A percentile compares a stretch with the other conserved stretches of the same genome.
Conservation (phyloP, 2,797 vertebrate genomes). For the Heteromormyrus szaboi region DNA sequence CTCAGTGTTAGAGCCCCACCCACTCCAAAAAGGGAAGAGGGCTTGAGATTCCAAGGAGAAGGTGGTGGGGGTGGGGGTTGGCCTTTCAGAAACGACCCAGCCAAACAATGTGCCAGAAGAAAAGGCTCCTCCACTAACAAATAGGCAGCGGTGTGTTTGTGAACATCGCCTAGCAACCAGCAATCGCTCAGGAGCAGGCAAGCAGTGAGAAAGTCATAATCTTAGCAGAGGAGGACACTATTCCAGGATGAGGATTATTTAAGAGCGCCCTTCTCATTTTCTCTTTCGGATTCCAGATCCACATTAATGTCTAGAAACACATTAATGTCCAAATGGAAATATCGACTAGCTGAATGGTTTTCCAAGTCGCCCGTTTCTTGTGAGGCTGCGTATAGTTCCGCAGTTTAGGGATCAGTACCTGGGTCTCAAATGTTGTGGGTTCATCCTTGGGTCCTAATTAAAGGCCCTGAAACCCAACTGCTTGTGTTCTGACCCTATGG, state of each 20-base stretch:
- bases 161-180: conserved; percentile 28
- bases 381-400: not conserved
- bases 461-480: not conserved
- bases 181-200: conserved; percentile 33
- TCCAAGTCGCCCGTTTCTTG: not conserved
- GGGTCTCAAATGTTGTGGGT: not conserved
- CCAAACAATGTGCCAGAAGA: conserved; percentile 32
- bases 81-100: conserved; percentile 24
- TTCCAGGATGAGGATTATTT: not conserved
- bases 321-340: not conserved
- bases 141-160: conserved; percentile 20
- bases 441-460: not conserved
- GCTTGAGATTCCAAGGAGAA: conserved; percentile 44
- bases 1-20: conserved; percentile 11
- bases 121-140: conserved; percentile 18
- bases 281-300: not conserved
- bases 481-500: not conserved
- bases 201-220: conserved; percentile 31
- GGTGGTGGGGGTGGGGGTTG: conserved; percentile 15
- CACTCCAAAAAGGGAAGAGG: conserved; percentile 27
- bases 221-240: conserved; percentile 1
- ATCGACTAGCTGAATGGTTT: not conserved
- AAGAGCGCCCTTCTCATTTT: not conserved
- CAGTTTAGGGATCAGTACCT: not conserved
- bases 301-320: not conserved